A percentile compares a stretch with the other conserved stretches of the same genome.
Evolutionary conservation across 1,140 invertebrate species (phyloP).

Genomic region (Rhyacophila brunnea): DNA sequence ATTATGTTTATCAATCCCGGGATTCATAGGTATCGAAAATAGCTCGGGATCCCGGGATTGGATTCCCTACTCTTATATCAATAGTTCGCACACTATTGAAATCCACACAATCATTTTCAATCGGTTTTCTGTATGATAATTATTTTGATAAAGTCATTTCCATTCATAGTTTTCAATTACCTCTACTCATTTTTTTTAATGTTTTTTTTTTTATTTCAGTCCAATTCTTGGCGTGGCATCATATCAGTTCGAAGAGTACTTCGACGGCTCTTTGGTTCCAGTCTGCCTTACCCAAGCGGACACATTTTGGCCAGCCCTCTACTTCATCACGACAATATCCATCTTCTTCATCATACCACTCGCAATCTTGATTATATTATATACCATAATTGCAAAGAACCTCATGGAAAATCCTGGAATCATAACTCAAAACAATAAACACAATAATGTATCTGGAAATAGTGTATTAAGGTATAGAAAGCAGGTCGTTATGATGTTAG

Average conservation of each 20-base stretch:
- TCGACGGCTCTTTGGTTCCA: conserved; percentile 67
- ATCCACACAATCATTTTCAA: too few species aligned
- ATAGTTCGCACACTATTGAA: too few species aligned
- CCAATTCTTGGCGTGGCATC: conserved; percentile 76
- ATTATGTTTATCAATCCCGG: too few species aligned
- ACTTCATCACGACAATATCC: conserved; percentile 75
- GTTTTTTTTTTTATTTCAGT: conserved; percentile 56
- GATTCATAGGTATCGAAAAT: too few species aligned
- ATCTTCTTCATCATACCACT: conserved; percentile 84
- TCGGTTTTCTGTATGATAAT: too few species aligned
- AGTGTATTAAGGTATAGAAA: conserved; percentile 62
- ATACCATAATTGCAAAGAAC: conserved; percentile 79
- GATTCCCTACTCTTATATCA: too few species aligned
- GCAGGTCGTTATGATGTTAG: conserved; percentile 85
- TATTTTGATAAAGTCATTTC: too few species aligned
- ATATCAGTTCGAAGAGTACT: conserved; percentile 66
- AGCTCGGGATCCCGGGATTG: too few species aligned
- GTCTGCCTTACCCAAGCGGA: conserved; percentile 74
- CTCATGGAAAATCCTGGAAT: conserved; percentile 75
- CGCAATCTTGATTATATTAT: conserved; percentile 75
- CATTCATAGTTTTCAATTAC: too few species aligned
- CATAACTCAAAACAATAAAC: conserved; percentile 61
- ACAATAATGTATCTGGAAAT: conserved; percentile 44
- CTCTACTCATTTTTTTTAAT: conserved; percentile 1
- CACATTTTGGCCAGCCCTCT: conserved; percentile 70